Conservation (phyloP, 2,113 vertebrate genomes). For the Dipodomys ordii region DNA sequence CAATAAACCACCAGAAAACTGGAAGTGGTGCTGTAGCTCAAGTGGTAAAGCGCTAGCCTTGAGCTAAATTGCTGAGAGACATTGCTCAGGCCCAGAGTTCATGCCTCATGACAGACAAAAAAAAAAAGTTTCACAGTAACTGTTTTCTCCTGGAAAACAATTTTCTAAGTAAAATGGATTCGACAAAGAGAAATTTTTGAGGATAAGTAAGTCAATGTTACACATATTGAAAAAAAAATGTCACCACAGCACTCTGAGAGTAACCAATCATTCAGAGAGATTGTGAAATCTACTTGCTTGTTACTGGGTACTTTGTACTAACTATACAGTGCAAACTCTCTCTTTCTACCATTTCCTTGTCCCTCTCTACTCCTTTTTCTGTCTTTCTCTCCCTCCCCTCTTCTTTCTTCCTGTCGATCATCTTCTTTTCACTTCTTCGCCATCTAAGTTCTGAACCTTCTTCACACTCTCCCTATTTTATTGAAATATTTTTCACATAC, state of each 20-base stretch:
- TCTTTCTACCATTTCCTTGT: background rate
- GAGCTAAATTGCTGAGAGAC: too few relatives aligned
- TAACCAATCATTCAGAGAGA: too few relatives aligned
- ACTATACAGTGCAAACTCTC: background rate
- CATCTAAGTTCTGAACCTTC: background rate
- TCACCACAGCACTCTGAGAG: background rate
- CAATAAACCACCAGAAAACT: too few relatives aligned
- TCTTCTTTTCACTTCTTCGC: rapidly evolving
- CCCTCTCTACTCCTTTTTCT: background rate
- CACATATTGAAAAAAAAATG: background rate
- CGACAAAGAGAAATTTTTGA: background rate
- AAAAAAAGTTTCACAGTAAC: background rate
- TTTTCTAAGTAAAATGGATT: background rate
- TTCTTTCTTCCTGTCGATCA: rapidly evolving
- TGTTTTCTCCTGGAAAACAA: background rate
- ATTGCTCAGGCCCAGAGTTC: too few relatives aligned
- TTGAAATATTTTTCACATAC: background rate
- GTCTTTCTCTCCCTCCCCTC: background rate
- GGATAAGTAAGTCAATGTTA: slow-evolving; percentile 7
- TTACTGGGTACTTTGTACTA: too few relatives aligned
- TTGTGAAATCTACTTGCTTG: too few relatives aligned
- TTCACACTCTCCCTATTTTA: background rate
- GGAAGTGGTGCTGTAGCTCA: too few relatives aligned
- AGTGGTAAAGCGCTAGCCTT: too few relatives aligned
- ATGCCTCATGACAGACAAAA: too few relatives aligned